Evolutionary conservation across 2,888 invertebrate species (phyloP).

Genomic region (Trimorus sp.): DNA sequence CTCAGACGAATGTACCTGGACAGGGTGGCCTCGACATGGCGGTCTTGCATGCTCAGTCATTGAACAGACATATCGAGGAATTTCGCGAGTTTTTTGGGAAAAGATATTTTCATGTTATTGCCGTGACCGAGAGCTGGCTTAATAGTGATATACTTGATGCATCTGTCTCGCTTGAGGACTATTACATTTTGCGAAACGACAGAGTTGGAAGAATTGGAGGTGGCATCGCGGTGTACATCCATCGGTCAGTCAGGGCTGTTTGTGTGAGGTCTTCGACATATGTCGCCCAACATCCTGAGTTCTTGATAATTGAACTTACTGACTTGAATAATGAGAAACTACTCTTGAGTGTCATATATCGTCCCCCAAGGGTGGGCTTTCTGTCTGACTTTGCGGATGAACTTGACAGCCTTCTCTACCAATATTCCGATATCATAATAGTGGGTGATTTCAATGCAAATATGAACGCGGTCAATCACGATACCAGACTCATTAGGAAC

Average conservation of each 20-base stretch:
- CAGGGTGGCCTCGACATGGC: too few relatives aligned
- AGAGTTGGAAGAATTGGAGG: not conserved
- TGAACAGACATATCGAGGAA: not conserved
- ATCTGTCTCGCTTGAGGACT: not conserved
- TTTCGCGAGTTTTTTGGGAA: not conserved
- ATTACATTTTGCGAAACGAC: not conserved
- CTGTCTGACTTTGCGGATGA: not conserved
- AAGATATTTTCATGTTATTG: not conserved
- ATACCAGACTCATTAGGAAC: not conserved
- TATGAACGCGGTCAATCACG: not conserved
- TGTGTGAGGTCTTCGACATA: not conserved
- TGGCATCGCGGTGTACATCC: not conserved
- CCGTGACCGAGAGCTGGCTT: conserved; percentile 6
- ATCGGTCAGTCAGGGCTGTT: not conserved
- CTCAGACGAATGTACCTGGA: too few relatives aligned
- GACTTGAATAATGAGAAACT: not conserved
- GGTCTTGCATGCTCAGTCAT: not conserved
- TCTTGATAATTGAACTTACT: not conserved
- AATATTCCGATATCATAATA: not conserved
- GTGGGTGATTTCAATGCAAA: not conserved
- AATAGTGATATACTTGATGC: not conserved
- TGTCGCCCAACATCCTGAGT: not conserved
- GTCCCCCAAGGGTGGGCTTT: not conserved
- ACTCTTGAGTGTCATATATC: not conserved
- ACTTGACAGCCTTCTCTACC: not conserved